Evolutionary conservation across 2,888 invertebrate genomes (phyloP), one percentile per base, ranked within the genome.

Genomic region (Platypus cylindrus): DNA sequence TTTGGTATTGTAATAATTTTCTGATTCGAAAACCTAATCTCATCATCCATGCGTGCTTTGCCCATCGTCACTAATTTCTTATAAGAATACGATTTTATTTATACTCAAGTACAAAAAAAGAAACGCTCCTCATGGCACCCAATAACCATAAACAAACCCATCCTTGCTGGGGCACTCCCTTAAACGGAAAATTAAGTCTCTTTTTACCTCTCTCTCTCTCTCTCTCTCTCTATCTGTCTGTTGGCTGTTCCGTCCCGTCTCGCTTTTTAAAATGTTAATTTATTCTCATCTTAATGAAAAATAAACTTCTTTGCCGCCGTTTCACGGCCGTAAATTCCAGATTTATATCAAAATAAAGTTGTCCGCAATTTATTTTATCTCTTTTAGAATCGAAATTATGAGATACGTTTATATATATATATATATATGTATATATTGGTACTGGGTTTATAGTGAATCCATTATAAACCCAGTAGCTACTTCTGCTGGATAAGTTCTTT

Each of bases 381-480:
- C 48, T 47, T 51, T 51, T 53, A 47, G 53, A 56, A 55, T 54
- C 53, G 48, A 52, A 55, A 55, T 56, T 54, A 54, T 50, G 51
- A 46, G 53, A 49, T 53, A 54, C n/a, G n/a, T n/a, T n/a, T n/a
- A n/a, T n/a, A n/a, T n/a, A n/a, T n/a, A n/a, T n/a, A n/a, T n/a
- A n/a, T n/a, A n/a, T n/a, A n/a, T n/a, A n/a, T n/a, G n/a, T n/a
- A n/a, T n/a, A n/a, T n/a, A n/a, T n/a, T n/a, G n/a, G n/a, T n/a
- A n/a, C n/a, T n/a, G n/a, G n/a, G n/a, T n/a, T n/a, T n/a, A n/a
- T n/a, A n/a, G n/a, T n/a, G n/a, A n/a, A n/a, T n/a, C n/a, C n/a
- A n/a, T n/a, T 41, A 38, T 41, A 41, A 41, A 41, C 41, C n/a
- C 41, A 41, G 41, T 41, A 41, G 41, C 41, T n/a, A n/a, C n/a